Evolutionary conservation across 2,797 vertebrate genomes (phyloP).

Genomic region (Numenius phaeopus): DNA sequence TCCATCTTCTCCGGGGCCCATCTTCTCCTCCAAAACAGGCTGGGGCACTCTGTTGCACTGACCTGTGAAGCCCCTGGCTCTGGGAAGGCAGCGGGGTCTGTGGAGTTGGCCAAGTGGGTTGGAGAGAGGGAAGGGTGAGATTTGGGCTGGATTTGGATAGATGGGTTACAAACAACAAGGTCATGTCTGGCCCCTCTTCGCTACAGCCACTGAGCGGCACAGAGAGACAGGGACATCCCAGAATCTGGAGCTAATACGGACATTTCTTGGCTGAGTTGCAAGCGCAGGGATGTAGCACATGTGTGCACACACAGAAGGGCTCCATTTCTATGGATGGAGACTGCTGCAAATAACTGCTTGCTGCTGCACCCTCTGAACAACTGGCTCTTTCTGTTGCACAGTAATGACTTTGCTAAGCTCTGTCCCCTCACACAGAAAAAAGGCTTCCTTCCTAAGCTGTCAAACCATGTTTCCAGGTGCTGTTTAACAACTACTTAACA

Average conservation of each 20-base stretch:
- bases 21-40: background rate
- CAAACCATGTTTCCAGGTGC: background rate
- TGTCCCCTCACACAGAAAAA: background rate
- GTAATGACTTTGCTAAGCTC: background rate
- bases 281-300: fast-evolving
- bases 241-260: background rate
- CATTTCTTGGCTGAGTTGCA: background rate
- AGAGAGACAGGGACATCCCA: background rate
- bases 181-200: background rate
- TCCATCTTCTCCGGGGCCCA: background rate
- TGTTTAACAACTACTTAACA: background rate
- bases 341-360: background rate
- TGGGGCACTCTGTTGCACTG: background rate
- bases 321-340: background rate
- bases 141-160: background rate
- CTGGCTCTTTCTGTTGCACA: background rate
- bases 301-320: background rate
- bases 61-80: background rate
- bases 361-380: background rate
- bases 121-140: background rate
- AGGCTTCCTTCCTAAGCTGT: background rate
- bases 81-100: background rate
- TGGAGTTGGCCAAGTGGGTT: fast-evolving
- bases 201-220: background rate
- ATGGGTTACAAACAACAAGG: background rate